Evolutionary conservation across 2,888 invertebrate genomes (phyloP).

Genomic region (Gastracanthus pulcherrimus): DNA sequence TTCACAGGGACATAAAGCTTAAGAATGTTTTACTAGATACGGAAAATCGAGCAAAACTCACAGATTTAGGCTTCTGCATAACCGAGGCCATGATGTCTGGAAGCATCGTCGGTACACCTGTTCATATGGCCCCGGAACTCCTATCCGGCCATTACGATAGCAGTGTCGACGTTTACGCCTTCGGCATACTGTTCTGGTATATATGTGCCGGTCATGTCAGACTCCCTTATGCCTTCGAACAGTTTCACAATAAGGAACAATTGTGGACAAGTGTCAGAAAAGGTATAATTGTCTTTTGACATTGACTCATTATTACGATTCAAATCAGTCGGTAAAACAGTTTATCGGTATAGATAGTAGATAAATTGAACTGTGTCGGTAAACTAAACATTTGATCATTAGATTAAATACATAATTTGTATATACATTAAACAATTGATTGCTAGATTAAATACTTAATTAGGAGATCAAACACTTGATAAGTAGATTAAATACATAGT

Average conservation of each 20-base stretch:
- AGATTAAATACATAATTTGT: no score
- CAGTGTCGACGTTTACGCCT: conserved; percentile 93
- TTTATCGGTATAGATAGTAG: no score
- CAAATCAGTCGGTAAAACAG: background rate
- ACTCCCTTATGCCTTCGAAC: conserved; percentile 89
- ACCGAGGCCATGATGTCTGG: conserved; percentile 94
- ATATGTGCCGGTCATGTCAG: conserved; percentile 90
- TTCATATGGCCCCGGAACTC: conserved; percentile 95
- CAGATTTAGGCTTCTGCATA: conserved; percentile 94
- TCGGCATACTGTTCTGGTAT: conserved; percentile 94
- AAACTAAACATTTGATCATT: no score
- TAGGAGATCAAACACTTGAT: no score
- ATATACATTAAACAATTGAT: no score
- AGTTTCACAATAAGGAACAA: conserved; percentile 91
- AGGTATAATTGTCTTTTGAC: conserved; percentile 79
- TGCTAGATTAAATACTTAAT: no score
- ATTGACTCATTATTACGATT: background rate
- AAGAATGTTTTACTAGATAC: conserved; percentile 92
- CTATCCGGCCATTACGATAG: conserved; percentile 89
- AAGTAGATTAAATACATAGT: no score
- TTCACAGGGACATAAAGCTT: conserved; percentile 93
- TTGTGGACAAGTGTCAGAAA: conserved; percentile 90
- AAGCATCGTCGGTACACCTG: conserved; percentile 92
- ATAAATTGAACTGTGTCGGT: no score
- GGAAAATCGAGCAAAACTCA: conserved; percentile 86